phyloP scores from a whole-genome alignment of 2,888 invertebrate genomes.

The Cristatella mucedo region DNA sequence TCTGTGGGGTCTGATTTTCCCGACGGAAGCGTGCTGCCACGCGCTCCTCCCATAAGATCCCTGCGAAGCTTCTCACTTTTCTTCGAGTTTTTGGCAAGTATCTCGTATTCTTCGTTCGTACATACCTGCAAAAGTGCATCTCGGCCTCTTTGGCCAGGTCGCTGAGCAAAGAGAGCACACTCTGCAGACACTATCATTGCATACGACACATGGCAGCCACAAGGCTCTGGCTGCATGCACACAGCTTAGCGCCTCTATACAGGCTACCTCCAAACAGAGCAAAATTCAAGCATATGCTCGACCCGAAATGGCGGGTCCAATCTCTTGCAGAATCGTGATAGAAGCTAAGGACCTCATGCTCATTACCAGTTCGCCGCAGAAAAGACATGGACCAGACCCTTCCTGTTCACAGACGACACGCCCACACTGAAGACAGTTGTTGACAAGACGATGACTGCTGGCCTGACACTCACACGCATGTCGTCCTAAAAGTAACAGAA shows the following conservation, averaged over 20 bases:
- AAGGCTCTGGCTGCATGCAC: no score
- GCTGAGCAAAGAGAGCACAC: no score
- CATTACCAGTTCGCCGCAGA: constrained; percentile 66
- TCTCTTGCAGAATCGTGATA: constrained; percentile 3
- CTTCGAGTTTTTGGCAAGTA: constrained; percentile 51
- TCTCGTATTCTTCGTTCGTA: constrained; percentile 53
- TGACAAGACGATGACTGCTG: constrained; percentile 66
- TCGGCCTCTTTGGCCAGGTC: no score
- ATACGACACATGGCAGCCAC: not conserved
- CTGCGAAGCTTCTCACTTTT: constrained; percentile 51
- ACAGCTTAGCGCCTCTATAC: no score
- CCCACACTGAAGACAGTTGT: constrained; percentile 84
- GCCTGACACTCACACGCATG: constrained; percentile 83
- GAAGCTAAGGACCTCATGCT: not conserved
- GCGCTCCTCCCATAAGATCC: constrained; percentile 45
- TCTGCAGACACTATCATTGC: not conserved
- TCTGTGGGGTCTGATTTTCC: not conserved
- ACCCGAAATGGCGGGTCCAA: no score
- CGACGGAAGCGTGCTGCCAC: not conserved
- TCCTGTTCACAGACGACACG: constrained; percentile 86
- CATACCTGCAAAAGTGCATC: constrained; percentile 51
- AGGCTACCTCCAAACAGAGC: no score
- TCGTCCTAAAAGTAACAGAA: constrained; percentile 46
- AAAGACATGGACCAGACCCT: constrained; percentile 87
- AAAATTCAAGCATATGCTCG: no score